These are phyloP conservation scores for Cryptus armator DNA, from an alignment of 2,888 invertebrate species.

Conservation along the genomic window DNA sequence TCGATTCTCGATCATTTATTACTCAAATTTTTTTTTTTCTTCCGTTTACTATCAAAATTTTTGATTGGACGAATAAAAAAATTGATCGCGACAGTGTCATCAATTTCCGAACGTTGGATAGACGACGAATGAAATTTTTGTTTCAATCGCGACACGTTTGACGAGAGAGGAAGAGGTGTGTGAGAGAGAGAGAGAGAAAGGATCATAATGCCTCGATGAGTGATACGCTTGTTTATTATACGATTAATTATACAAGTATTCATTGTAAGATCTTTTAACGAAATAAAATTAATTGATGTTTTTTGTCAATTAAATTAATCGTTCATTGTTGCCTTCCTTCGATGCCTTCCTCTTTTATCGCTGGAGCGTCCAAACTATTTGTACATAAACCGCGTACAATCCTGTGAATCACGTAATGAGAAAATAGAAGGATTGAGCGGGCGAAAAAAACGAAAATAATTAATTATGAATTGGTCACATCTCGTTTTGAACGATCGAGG, in stretches of 20 bases:
- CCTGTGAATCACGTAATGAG: slow-evolving; percentile 58
- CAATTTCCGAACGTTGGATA: slow-evolving; percentile 20
- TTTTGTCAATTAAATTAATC: slow-evolving; percentile 76
- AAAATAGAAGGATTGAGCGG: slow-evolving; percentile 45
- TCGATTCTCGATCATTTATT: slow-evolving; percentile 21
- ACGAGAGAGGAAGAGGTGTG: neutral
- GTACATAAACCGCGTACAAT: slow-evolving; percentile 61
- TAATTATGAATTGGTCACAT: neutral
- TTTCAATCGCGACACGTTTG: slow-evolving; percentile 53
- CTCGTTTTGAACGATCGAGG: slow-evolving; percentile 33
- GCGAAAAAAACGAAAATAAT: neutral
- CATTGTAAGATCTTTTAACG: slow-evolving; percentile 77
- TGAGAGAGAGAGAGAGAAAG: slow-evolving; percentile 57
- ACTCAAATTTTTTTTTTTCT: neutral
- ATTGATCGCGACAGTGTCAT: slow-evolving; percentile 29
- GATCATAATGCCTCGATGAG: slow-evolving; percentile 78
- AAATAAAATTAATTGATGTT: slow-evolving; percentile 78
- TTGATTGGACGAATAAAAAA: slow-evolving; percentile 39
- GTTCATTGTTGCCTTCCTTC: slow-evolving; percentile 69
- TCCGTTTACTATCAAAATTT: neutral
- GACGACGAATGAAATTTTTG: slow-evolving; percentile 16
- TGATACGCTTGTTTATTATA: slow-evolving; percentile 77
- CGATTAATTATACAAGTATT: slow-evolving; percentile 76
- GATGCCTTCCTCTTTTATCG: slow-evolving; percentile 25
- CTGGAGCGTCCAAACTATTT: slow-evolving; percentile 57